A percentile compares a stretch with the other conserved stretches of the same genome.
Evolutionary conservation across 2,797 vertebrate genomes (phyloP).

Genomic region (Onychomys arenicola): DNA sequence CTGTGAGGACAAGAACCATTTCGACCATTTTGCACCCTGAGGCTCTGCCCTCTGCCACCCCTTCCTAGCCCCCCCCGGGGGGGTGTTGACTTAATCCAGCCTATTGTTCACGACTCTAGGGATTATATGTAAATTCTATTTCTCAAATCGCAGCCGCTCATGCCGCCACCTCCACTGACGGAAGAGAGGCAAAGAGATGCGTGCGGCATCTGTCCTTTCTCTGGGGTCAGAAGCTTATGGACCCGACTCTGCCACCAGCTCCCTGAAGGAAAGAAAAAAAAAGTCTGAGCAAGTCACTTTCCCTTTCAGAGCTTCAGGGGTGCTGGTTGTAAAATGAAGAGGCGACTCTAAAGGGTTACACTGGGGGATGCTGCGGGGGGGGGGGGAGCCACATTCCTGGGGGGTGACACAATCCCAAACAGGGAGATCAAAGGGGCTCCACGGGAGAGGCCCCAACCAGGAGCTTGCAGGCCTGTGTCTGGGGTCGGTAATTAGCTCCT

Average conservation of each 20-base stretch:
- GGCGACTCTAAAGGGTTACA: conserved; percentile 79
- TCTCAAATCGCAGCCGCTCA: not conserved
- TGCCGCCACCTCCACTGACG: not conserved
- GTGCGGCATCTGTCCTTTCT: fast-evolving
- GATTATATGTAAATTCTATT: not conserved
- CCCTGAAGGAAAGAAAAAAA: not conserved
- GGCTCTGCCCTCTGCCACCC: not conserved
- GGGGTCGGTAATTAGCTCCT: conserved; percentile 79
- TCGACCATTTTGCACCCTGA: too few relatives aligned
- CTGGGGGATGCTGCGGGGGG: conserved; percentile 52
- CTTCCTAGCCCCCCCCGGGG: too few relatives aligned
- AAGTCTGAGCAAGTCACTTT: not conserved
- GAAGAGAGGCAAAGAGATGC: not conserved
- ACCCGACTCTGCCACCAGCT: not conserved
- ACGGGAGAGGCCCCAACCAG: conserved; percentile 71
- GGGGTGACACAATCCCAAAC: conserved; percentile 81
- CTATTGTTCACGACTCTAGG: fast-evolving
- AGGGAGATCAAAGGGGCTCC: conserved; percentile 78
- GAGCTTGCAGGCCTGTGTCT: conserved; percentile 72
- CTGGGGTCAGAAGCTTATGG: not conserved
- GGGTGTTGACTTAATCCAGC: not conserved
- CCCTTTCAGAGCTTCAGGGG: conserved; percentile 21
- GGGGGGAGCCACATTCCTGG: conserved; percentile 76
- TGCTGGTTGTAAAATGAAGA: not conserved
- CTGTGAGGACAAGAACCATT: not conserved